phyloP scores from a whole-genome alignment of 2,888 invertebrate species.

The Drosophila anceps region DNA sequence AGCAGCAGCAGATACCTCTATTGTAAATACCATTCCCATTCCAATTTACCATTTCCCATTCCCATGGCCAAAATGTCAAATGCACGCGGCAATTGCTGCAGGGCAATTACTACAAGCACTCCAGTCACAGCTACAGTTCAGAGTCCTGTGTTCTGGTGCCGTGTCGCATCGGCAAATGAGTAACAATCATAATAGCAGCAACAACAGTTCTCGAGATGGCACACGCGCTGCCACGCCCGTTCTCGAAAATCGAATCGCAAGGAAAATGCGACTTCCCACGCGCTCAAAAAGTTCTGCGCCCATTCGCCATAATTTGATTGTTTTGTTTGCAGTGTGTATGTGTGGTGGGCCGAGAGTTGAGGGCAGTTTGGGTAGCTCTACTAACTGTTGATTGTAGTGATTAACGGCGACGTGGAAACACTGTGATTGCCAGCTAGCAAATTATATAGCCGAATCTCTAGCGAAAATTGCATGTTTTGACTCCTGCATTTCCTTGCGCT shows the following conservation, averaged over 20 bases:
- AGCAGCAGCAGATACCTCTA: slow-evolving; percentile 15
- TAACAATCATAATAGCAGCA: slow-evolving; percentile 40
- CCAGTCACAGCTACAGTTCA: not conserved
- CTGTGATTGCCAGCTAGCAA: slow-evolving; percentile 54
- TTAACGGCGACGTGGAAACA: slow-evolving; percentile 57
- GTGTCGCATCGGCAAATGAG: slow-evolving; percentile 41
- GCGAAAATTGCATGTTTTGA: slow-evolving; percentile 78
- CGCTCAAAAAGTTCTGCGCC: slow-evolving; percentile 18
- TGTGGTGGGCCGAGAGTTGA: not conserved
- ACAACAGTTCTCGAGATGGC: slow-evolving; percentile 41
- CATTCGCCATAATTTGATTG: slow-evolving; percentile 76
- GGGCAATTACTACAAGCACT: slow-evolving; percentile 56
- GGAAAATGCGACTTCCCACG: slow-evolving; percentile 29
- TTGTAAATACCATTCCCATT: slow-evolving; percentile 6
- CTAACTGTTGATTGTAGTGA: slow-evolving; percentile 83
- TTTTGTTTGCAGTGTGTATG: slow-evolving; percentile 42
- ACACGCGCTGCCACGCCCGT: slow-evolving; percentile 63
- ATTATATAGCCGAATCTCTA: slow-evolving; percentile 53
- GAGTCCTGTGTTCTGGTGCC: not conserved
- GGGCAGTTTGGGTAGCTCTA: slow-evolving; percentile 7
- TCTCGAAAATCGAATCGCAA: not conserved
- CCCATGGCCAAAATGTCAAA: slow-evolving; percentile 57
- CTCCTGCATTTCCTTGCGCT: slow-evolving; percentile 31
- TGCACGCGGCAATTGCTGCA: slow-evolving; percentile 60
- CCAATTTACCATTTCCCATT: slow-evolving; percentile 17